Conservation (phyloP, 2,113 vertebrate genomes). For the Oreochromis niloticus region DNA sequence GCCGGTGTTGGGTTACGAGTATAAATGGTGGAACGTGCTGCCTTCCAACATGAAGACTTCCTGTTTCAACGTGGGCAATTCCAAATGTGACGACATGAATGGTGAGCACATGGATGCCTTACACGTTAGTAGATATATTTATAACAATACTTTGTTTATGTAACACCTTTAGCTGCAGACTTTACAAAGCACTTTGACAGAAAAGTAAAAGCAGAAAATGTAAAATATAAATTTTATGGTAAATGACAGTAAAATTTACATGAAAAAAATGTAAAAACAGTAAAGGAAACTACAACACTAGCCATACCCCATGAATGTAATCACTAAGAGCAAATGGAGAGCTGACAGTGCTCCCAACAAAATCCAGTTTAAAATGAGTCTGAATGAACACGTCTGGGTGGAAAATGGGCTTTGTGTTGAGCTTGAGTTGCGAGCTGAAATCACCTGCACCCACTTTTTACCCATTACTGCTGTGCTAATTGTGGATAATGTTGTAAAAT, state of each 20-base stretch:
- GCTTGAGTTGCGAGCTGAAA: not conserved
- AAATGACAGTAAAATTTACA: not conserved
- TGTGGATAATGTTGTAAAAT: not conserved
- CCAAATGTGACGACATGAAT: conserved; percentile 93
- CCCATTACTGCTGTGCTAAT: not conserved
- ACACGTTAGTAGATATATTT: not conserved
- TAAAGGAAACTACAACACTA: not conserved
- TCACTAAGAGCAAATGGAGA: not conserved
- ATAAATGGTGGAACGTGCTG: conserved; percentile 97
- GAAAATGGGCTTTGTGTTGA: not conserved
- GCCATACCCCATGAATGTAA: not conserved
- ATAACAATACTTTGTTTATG: not conserved
- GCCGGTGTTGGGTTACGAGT: conserved; percentile 87
- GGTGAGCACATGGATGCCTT: conserved; percentile 73
- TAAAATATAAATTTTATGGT: not conserved
- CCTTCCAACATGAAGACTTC: conserved; percentile 95
- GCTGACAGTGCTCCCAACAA: not conserved
- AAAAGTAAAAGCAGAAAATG: not conserved
- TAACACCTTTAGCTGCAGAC: not conserved
- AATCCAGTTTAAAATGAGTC: not conserved
- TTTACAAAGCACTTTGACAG: not conserved
- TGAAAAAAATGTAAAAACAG: not conserved
- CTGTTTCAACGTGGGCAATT: conserved; percentile 95
- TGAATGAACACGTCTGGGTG: not conserved
- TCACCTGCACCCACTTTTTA: not conserved